Percentiles rank a stretch among this genome's conserved stretches.
These are phyloP conservation scores for Coregonus clupeaformis DNA, from an alignment of 2,113 vertebrate genomes.

Conservation along the genomic window DNA sequence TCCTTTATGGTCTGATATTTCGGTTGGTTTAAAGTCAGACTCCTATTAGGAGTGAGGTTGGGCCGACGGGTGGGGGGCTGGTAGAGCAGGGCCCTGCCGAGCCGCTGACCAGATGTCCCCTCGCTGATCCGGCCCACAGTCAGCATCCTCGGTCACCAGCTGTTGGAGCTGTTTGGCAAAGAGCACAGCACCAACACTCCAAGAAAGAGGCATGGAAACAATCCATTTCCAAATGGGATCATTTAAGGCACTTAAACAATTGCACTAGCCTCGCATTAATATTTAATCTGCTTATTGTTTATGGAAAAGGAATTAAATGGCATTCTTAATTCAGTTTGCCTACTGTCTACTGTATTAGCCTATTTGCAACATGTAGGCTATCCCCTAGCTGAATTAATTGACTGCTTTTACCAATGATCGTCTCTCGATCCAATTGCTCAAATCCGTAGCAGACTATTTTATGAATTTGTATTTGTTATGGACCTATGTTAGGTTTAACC, in stretches of 20 bases:
- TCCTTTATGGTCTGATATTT: constrained; percentile 54
- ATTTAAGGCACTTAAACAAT: constrained; percentile 90
- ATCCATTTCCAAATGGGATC: constrained; percentile 84
- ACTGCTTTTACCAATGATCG: neutral
- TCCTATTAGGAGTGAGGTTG: constrained; percentile 10
- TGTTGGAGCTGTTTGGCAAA: constrained; percentile 81
- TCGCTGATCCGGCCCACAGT: constrained; percentile 70
- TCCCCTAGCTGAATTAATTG: neutral
- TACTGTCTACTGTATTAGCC: constrained; percentile 3
- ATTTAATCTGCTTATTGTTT: constrained; percentile 78
- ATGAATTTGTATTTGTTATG: neutral
- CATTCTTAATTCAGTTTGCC: constrained; percentile 43
- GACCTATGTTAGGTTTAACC: neutral
- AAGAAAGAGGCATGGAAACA: constrained; percentile 76
- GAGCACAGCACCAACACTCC: constrained; percentile 76
- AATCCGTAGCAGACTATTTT: neutral
- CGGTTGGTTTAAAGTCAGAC: constrained; percentile 51
- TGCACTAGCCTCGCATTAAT: constrained; percentile 79
- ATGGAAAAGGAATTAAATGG: constrained; percentile 61
- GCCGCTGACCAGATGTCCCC: constrained; percentile 92
- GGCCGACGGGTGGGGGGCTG: neutral
- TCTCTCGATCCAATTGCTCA: neutral
- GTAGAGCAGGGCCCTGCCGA: constrained; percentile 29
- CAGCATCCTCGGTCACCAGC: constrained; percentile 86
- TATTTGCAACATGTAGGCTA: too few species aligned